Evolutionary conservation across 2,113 vertebrate genomes (phyloP).

Genomic region (Dolichotis patagonum): DNA sequence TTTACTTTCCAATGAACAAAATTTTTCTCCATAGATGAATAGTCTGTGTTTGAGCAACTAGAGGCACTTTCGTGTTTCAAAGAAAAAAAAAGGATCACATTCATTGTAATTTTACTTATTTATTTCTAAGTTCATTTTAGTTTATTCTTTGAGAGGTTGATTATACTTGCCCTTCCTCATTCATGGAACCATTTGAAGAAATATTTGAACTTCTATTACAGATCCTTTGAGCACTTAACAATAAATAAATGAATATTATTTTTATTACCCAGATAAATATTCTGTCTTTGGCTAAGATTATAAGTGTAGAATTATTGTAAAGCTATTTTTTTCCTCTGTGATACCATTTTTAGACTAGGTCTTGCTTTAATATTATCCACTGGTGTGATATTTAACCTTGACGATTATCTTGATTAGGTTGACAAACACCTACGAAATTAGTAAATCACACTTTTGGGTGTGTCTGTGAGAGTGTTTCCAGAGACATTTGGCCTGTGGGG

Average conservation of each 20-base stretch:
- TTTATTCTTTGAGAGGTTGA: conserved; percentile 17
- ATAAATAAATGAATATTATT: neutral
- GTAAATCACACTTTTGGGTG: neutral
- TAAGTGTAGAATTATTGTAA: neutral
- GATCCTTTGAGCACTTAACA: conserved; percentile 13
- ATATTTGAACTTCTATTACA: neutral
- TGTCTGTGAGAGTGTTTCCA: neutral
- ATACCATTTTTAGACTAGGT: neutral
- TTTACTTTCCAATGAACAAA: neutral
- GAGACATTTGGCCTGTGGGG: neutral
- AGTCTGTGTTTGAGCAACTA: neutral
- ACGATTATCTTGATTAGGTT: neutral
- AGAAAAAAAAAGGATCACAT: neutral
- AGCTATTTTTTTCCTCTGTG: neutral
- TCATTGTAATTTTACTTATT: conserved; percentile 19
- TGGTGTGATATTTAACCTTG: neutral
- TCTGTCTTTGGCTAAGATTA: neutral
- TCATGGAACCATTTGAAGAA: neutral
- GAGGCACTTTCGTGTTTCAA: neutral
- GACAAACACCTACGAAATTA: neutral
- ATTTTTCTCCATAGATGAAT: neutral
- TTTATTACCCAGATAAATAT: neutral
- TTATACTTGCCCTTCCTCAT: neutral
- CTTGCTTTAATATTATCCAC: conserved; percentile 17
- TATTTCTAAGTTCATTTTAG: conserved; percentile 40